Evolutionary conservation across 2,888 invertebrate species (phyloP).

Genomic region (Macaria notata): DNA sequence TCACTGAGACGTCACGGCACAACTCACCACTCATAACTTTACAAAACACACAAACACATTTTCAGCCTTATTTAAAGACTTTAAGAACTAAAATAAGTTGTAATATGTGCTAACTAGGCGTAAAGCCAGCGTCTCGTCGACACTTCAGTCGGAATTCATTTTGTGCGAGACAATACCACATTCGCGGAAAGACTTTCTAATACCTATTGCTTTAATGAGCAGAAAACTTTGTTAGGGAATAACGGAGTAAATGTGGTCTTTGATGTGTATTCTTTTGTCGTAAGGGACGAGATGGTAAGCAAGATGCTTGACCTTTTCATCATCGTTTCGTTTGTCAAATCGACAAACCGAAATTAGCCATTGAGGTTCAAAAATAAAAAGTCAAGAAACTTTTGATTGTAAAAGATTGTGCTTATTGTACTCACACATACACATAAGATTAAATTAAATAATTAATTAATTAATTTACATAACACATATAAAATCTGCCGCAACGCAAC

Average conservation of each 20-base stretch:
- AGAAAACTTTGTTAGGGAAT: slow-evolving; percentile 22
- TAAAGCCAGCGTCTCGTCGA: slow-evolving; percentile 62
- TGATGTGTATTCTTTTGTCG: too few species aligned
- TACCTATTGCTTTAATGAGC: slow-evolving; percentile 45
- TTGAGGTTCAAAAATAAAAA: too few species aligned
- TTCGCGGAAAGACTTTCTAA: slow-evolving; percentile 71
- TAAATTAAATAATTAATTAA: too few species aligned
- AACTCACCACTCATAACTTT: slow-evolving; percentile 62
- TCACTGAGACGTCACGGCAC: slow-evolving; percentile 67
- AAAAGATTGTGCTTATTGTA: too few species aligned
- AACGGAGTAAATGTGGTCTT: not conserved
- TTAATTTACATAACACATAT: too few species aligned
- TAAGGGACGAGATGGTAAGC: too few species aligned
- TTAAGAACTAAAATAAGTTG: slow-evolving; percentile 24
- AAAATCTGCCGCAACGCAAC: too few species aligned
- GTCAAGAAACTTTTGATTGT: too few species aligned
- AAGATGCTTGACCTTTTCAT: too few species aligned
- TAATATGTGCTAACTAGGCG: slow-evolving; percentile 44
- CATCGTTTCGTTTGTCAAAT: too few species aligned
- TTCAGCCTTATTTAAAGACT: slow-evolving; percentile 17
- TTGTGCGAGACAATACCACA: slow-evolving; percentile 45
- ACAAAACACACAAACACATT: slow-evolving; percentile 38
- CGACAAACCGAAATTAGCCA: too few species aligned
- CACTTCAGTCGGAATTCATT: slow-evolving; percentile 59
- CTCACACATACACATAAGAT: too few species aligned